Evolutionary conservation across 2,113 vertebrate genomes (phyloP), one percentile per base, ranked within the genome.

Genomic region (Pogona vitticeps): DNA sequence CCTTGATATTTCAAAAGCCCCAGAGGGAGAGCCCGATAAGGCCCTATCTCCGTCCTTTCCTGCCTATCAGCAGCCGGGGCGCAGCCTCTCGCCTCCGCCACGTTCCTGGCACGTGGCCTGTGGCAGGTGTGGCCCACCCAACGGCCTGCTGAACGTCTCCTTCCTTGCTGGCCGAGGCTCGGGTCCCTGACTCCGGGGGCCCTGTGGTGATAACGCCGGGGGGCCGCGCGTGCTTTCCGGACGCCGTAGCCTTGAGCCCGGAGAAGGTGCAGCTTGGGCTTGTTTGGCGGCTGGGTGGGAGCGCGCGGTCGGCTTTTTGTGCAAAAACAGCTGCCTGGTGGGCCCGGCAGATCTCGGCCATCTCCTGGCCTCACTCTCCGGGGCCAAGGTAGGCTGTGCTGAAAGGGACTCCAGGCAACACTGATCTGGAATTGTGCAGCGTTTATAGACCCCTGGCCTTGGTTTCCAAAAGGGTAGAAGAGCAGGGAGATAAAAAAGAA

Each of bases 81-180:
- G 88, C 88, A 93, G 95, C 93, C 93, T 92, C 79, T 94, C 91
- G 93, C 93, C 90, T 89, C 89, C 82, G 95, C 92, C 96, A 97
- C 95, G 94, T 96, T 97, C 96, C 94, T 86, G 94, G 94, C 96
- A 96, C 92, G 96, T 95, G 97, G 93, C 58, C 94, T 93, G 92
- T 93, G 92, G 92, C 96, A 96, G 96, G 97, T 97, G 97, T 96
- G 97, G 96, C 94, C 96, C 9, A 85, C 93, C 83, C 90, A 90
- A 59, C 92, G 26, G 90, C 83, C 56, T 1, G 92, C 21, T 1
- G n/a, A 56, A 2, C 2, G 28, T 46, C 23, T 36, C 72, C 89
- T 89, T 84, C 88, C 71, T 86, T n/a, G 83, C 46, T 72, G 85
- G 61, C 92, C 89, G 91, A 73, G 93, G 93, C 92, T 93, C 31